Evolutionary conservation across 1,140 invertebrate species (phyloP), one percentile per base, ranked within the genome.

Genomic region (Penaeus vannamei): DNA sequence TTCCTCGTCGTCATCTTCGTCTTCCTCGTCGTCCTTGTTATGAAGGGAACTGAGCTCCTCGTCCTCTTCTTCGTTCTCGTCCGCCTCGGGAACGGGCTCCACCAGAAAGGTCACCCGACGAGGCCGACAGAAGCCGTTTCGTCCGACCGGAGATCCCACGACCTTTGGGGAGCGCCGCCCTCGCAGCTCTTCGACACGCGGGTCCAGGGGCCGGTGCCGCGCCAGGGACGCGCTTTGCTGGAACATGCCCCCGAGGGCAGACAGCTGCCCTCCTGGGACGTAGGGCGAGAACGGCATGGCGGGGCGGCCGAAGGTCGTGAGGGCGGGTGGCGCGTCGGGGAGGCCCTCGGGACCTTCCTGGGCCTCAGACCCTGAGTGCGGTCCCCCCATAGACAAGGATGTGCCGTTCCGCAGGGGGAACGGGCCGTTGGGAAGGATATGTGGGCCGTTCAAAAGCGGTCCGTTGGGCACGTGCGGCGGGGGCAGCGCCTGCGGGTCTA

Each of bases 41-140:
- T 26, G 60, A 61, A 64, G 46, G 12, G 69, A 76, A 29, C 69
- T n/a, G 2, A 76, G 69, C 20, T 23, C 61, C 69, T 76, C 61
- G 62, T 87, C 77, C 10, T 81, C 61, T 10, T 81, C 77, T 1
- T 64, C 79, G 36, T 87, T 62, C 32, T 84, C 69, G 32, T 53
- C 32, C 0, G 19, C 66, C 60, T 84, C 87, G 19, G 72, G 87
- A 42, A 89, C 82, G 20, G 87, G 69, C 29, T 89, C 87, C 69
- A 89, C 87, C 87, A 89, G 60, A 53, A 89, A 89, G 72, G 87
- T 89, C 66, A 89, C 87, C 53, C 87, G 59, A 0, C 87, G 81
- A 23, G 87, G 82, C 22, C 87, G 82, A 19, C 79, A 84, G 82
- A 89, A 89, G 46, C 87, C 87, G 32, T 89, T 89, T 22, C 87